phyloP scores from a whole-genome alignment of 2,797 vertebrate genomes.

The Eurystomus glaucurus region DNA sequence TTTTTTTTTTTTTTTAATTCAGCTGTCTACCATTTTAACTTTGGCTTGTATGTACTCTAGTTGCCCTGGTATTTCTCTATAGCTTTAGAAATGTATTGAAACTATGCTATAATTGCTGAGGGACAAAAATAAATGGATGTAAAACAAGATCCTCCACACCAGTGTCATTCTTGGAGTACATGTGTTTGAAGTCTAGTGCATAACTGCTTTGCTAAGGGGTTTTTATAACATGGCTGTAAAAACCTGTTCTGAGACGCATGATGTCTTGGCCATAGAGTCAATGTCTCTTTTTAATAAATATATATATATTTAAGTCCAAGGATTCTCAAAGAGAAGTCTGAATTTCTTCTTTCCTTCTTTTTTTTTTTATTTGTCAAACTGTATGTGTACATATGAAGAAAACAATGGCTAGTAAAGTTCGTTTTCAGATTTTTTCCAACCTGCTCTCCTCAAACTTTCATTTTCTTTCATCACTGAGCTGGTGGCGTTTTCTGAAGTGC shows the following conservation, averaged over 20 bases:
- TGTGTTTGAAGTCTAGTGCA: constrained; percentile 73
- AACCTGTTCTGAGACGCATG: constrained; percentile 69
- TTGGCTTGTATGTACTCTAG: constrained; percentile 80
- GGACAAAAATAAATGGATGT: constrained; percentile 83
- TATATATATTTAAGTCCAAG: constrained; percentile 73
- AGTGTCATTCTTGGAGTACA: constrained; percentile 82
- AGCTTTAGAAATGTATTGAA: constrained; percentile 81
- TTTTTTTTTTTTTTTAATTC: constrained; percentile 44
- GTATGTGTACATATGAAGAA: background rate
- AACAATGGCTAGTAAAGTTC: background rate
- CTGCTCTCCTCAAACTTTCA: background rate
- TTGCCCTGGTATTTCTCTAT: constrained; percentile 81
- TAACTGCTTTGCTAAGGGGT: constrained; percentile 73
- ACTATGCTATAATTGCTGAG: constrained; percentile 80
- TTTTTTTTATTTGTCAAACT: background rate
- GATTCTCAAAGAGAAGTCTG: constrained; percentile 61
- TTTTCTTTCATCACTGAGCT: background rate
- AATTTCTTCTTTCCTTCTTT: background rate
- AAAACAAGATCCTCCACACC: constrained; percentile 79
- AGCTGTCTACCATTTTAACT: constrained; percentile 78
- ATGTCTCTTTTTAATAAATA: constrained; percentile 75
- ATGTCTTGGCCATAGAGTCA: constrained; percentile 69
- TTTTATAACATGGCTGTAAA: constrained; percentile 74
- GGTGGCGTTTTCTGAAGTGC: background rate
- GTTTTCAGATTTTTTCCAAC: background rate